Evolutionary conservation across 2,888 invertebrate species (phyloP).

Genomic region (Magallana nippona): DNA sequence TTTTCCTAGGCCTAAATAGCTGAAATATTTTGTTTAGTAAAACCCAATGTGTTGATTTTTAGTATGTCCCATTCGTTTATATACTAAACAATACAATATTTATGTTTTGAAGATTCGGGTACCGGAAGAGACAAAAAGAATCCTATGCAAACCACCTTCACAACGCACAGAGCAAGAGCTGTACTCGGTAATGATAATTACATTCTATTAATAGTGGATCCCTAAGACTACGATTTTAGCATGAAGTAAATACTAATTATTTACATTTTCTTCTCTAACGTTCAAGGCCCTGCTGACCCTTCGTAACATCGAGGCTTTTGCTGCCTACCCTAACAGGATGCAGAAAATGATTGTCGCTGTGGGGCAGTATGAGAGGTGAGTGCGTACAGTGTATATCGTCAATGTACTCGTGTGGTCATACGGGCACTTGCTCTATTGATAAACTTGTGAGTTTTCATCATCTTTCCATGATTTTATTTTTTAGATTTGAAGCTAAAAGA

Average conservation of each 20-base stretch:
- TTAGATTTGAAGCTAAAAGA: conserved; percentile 70
- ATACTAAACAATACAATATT: background rate
- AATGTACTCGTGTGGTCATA: background rate
- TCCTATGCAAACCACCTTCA: conserved; percentile 58
- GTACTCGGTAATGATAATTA: conserved; percentile 56
- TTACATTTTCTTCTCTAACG: no score
- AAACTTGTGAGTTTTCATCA: background rate
- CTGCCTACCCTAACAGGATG: conserved; percentile 74
- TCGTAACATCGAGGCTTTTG: conserved; percentile 68
- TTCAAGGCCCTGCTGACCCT: conserved; percentile 69
- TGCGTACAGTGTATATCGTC: background rate
- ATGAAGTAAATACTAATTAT: no score
- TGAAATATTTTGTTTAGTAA: no score
- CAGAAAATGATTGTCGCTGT: conserved; percentile 73
- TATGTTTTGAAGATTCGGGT: conserved; percentile 60
- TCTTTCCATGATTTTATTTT: conserved; percentile 31
- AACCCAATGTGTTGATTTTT: no score
- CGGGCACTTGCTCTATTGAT: no score
- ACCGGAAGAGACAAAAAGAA: conserved; percentile 64
- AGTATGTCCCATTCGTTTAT: background rate
- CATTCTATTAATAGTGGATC: background rate
- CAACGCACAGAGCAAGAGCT: conserved; percentile 64
- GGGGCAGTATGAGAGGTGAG: conserved; percentile 72
- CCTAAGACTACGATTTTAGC: no score
- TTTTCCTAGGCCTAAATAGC: no score